Base-by-base conservation (phyloP, 2,797 vertebrate species). In the Spinus pinus region DNA sequence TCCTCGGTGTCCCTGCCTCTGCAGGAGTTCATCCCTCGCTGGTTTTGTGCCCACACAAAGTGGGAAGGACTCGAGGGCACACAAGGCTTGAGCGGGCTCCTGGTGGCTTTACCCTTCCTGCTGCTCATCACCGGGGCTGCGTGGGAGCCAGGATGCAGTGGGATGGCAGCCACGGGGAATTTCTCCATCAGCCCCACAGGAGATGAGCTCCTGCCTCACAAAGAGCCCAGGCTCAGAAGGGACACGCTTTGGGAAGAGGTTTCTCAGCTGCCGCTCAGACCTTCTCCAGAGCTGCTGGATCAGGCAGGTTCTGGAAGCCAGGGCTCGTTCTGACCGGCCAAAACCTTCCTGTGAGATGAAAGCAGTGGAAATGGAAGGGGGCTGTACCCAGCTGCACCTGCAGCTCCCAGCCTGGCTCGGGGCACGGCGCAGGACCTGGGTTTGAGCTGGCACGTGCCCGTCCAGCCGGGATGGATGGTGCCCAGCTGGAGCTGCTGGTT, bases 331-430 rank as follows among this genome's bases (percentile, higher is more conserved):
- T 65, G 64, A 42, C 31, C 64, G 28, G 57, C 70, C 46, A 24
- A 47, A 78, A 27, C 8, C 35, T 18, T n/a, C 35, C 0, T 0
- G 73, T 6, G 49, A 56, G 19, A 5, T 20, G 65, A 33, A 51
- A 60, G 12, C 5, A 5, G 18, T 3, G 39, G 75, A 4, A 54
- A 70, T 14, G 0, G 24, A 46, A 6, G 4, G 25, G 51, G 12
- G 30, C 12, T 3, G 0, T 2, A 1, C 4, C 5, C 33, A 0
- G 6, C 1, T 3, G 31, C 20, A 4, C 2, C 23, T 9, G 31
- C 73, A 7, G 3, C 0, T 14, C 0, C 21, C 2, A 8, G 9
- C 73, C 73, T 5, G 0, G 78, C 65, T 22, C 0, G 1, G 67
- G 74, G 22, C 12, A 9, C 0, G 2, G 75, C 18, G 1, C 47